Evolutionary conservation across 2,888 invertebrate species (phyloP).

Genomic region (Hydriomena furcata): DNA sequence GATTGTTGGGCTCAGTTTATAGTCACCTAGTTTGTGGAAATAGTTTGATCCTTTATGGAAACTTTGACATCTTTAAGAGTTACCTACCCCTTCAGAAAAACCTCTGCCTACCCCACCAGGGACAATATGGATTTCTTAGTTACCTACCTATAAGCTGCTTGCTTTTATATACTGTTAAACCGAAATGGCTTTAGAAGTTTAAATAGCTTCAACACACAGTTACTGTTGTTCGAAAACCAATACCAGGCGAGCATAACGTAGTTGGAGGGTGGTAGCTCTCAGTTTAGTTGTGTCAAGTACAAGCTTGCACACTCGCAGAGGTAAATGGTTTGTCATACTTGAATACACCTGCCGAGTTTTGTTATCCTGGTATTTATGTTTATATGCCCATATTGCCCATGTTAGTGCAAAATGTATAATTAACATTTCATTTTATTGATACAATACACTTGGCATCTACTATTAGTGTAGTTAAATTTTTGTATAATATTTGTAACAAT

Average conservation of each 20-base stretch:
- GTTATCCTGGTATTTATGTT: slow-evolving; percentile 5
- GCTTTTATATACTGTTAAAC: slow-evolving; percentile 5
- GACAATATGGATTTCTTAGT: too few species aligned
- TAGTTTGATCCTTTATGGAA: too few species aligned
- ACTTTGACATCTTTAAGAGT: too few species aligned
- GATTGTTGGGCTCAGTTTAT: too few species aligned
- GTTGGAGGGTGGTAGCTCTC: slow-evolving; percentile 18
- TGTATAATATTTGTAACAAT: not conserved
- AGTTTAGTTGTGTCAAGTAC: slow-evolving; percentile 28
- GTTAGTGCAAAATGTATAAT: too few species aligned
- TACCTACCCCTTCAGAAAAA: too few species aligned
- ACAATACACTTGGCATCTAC: too few species aligned
- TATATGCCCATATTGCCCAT: not conserved
- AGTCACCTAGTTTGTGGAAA: too few species aligned
- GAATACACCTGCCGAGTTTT: slow-evolving; percentile 9
- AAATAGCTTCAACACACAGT: slow-evolving; percentile 28
- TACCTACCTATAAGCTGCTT: not conserved
- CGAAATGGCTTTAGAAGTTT: slow-evolving; percentile 12
- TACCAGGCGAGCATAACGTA: slow-evolving; percentile 33
- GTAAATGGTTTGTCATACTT: slow-evolving; percentile 14
- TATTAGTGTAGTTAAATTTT: not conserved
- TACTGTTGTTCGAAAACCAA: slow-evolving; percentile 26
- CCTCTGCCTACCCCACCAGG: too few species aligned
- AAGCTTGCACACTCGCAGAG: slow-evolving; percentile 3
- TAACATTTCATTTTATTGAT: too few species aligned